Evolutionary conservation across 2,113 vertebrate species (phyloP), one percentile per base, ranked within the genome.

Genomic region (Sylvietta virens): DNA sequence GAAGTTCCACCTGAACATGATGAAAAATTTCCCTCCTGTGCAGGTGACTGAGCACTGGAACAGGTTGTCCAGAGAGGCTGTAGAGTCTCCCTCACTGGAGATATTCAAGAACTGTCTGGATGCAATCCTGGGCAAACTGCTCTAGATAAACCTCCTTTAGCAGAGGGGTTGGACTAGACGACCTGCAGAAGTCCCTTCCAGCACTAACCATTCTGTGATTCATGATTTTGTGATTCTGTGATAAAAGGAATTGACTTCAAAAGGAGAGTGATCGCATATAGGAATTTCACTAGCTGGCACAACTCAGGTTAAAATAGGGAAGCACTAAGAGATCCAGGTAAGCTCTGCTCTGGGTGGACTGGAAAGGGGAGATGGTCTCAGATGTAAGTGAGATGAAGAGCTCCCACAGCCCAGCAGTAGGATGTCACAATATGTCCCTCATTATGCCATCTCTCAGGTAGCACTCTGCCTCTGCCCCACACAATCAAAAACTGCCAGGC

Each of bases 381-480:
- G 42, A 11, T n/a, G 31, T 27, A 13, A 35, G 18, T 9, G 50
- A n/a, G n/a, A n/a, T n/a, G n/a, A 42, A 35, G 54, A 56, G 15
- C 26, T 71, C 6, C 39, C 6, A 14, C 39, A 47, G 57, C 67
- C 22, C 44, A 64, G 86, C 56, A 42, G 39, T 2, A 18, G 66
- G 53, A 28, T 20, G 35, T 39, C 4, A 2, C 83, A 50, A 42
- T 61, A 31, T 0, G 1, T 64, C 61, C 57, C 48, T 66, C 71
- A n/a, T 30, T 10, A 1, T 0, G 1, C 27, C 1, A 0, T 27
- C 42, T 24, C 13, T 53, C 42, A 0, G 0, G 27, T n/a, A 57
- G 39, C 0, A 2, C 61, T 57, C 50, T 48, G 66, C 74, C 2
- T 1, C 48, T 58, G 58, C 54, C 2, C 2, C 23, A 16, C 6